A percentile compares a stretch with the other conserved stretches of the same genome.
Evolutionary conservation across 2,113 vertebrate species (phyloP).

Genomic region (Cynopterus brachyotis): DNA sequence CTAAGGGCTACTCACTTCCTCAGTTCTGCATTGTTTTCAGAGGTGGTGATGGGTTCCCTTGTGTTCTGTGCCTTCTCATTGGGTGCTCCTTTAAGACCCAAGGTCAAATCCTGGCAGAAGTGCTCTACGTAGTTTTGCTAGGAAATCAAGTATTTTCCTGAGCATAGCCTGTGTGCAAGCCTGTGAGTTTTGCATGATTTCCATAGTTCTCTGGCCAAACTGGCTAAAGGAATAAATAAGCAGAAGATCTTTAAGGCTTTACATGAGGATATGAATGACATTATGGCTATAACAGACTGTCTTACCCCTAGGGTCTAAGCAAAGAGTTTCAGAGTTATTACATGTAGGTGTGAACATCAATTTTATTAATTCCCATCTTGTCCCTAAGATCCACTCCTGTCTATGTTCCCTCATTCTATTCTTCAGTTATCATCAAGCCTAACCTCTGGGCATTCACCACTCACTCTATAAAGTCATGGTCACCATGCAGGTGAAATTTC

Average conservation of each 20-base stretch:
- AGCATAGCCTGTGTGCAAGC: neutral
- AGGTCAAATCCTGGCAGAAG: neutral
- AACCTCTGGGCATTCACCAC: neutral
- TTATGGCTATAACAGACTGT: neutral
- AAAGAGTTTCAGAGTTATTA: neutral
- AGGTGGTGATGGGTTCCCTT: neutral
- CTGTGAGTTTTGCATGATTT: neutral
- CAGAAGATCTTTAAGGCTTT: neutral
- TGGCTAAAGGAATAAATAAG: neutral
- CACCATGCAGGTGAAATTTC: neutral
- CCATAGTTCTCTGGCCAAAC: neutral
- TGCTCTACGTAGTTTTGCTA: neutral
- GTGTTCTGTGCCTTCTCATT: neutral
- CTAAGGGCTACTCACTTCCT: neutral
- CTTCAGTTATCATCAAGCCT: neutral
- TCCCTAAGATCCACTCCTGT: neutral
- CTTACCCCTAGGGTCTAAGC: neutral
- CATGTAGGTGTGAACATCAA: neutral
- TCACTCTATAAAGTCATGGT: neutral
- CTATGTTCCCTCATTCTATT: neutral
- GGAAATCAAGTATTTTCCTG: neutral
- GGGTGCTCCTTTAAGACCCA: neutral
- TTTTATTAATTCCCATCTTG: neutral
- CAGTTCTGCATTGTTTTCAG: neutral
- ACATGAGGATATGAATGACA: neutral